Percentiles rank a stretch among this genome's conserved stretches.
Conservation (phyloP, 2,797 vertebrate genomes). For the Alcedo quadribrachys region DNA sequence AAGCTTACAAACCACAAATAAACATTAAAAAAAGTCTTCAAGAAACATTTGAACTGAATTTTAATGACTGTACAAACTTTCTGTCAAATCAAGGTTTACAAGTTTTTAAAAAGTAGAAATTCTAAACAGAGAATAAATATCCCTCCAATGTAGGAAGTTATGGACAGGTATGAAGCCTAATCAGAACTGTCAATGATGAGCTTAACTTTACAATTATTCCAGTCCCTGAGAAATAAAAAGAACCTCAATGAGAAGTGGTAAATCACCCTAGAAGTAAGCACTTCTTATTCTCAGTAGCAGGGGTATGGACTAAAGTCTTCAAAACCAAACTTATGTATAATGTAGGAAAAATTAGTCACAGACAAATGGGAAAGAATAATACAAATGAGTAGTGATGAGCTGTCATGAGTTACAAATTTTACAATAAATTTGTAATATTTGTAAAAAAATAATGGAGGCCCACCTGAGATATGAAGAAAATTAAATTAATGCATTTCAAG, state of each 20-base stretch:
- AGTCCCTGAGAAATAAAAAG: neutral
- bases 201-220: neutral
- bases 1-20: constrained; percentile 8
- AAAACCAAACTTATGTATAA: neutral
- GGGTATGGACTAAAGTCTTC: neutral
- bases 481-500: neutral
- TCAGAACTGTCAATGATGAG: neutral
- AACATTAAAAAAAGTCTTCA: neutral
- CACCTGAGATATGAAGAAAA: neutral
- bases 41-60: neutral
- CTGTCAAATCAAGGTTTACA: neutral
- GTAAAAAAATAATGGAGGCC: neutral
- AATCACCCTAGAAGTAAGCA: neutral
- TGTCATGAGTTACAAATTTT: neutral
- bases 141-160: neutral
- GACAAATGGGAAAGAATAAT: neutral
- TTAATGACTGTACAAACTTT: neutral
- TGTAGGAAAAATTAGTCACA: neutral
- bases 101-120: neutral
- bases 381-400: neutral
- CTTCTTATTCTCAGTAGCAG: neutral
- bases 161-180: neutral
- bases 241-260: neutral
- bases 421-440: neutral
- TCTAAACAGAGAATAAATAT: neutral